phyloP scores from a whole-genome alignment of 2,113 vertebrate genomes.

The Conger conger region DNA sequence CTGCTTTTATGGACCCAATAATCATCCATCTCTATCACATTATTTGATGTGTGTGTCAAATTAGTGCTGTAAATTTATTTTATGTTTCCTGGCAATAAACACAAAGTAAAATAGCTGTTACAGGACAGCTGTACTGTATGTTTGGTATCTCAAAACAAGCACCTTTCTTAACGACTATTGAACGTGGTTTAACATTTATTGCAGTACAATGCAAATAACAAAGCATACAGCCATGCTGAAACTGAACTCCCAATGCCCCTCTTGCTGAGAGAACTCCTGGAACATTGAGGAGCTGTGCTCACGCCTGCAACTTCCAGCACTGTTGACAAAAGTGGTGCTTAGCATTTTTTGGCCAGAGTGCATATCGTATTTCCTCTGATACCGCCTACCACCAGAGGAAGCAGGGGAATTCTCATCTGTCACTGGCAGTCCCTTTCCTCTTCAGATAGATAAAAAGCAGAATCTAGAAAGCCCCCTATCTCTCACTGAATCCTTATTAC shows the following conservation, averaged over 20 bases:
- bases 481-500: slow-evolving; percentile 10
- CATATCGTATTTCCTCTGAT: slow-evolving; percentile 39
- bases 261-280: background rate
- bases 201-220: background rate
- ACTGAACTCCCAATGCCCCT: background rate
- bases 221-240: background rate
- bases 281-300: slow-evolving; percentile 1
- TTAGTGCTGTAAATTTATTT: background rate
- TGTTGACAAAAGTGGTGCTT: slow-evolving; percentile 18
- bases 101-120: background rate
- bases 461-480: slow-evolving; percentile 13
- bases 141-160: background rate
- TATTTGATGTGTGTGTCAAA: background rate
- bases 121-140: background rate
- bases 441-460: slow-evolving; percentile 14
- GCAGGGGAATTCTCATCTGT: slow-evolving; percentile 29
- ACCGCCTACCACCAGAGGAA: slow-evolving; percentile 35
- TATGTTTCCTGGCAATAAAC: too few species aligned
- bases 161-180: background rate
- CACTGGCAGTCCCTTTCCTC: slow-evolving; percentile 18
- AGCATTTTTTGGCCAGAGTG: background rate
- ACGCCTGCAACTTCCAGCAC: background rate
- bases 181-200: background rate
- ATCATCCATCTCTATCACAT: background rate
- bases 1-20: background rate